Percentiles rank a stretch among this genome's conserved stretches.
These are phyloP conservation scores for Fissipunctia ypsillon DNA, from an alignment of 2,888 invertebrate species.

Conservation along the genomic window DNA sequence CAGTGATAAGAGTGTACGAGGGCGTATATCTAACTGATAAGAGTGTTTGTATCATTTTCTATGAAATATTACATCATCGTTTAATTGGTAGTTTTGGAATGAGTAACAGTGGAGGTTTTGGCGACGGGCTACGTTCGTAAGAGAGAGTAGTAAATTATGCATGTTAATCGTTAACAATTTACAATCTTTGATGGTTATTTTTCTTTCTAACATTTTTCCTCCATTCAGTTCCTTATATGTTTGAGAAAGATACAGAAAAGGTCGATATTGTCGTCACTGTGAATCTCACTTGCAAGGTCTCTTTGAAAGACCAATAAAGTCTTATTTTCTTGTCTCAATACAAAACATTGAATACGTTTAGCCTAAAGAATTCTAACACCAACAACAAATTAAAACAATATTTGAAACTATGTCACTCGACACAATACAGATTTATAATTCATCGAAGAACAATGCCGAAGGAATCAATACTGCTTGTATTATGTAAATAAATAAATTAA, in stretches of 20 bases:
- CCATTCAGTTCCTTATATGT: background rate
- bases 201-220: background rate
- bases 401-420: slow-evolving; percentile 37
- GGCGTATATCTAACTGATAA: slow-evolving; percentile 45
- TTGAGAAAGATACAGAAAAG: background rate
- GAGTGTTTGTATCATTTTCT: slow-evolving; percentile 27
- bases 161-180: background rate
- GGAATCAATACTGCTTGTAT: slow-evolving; percentile 32
- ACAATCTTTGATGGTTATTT: background rate
- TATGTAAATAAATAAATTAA: slow-evolving; percentile 58
- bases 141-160: slow-evolving; percentile 4
- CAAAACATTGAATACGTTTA: background rate
- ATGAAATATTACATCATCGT: slow-evolving; percentile 52
- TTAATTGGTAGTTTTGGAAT: slow-evolving; percentile 44
- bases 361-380: background rate
- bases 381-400: slow-evolving; percentile 5
- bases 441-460: slow-evolving; percentile 8
- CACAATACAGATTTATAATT: slow-evolving; percentile 23
- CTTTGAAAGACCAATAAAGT: background rate
- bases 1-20: slow-evolving; percentile 42
- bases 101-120: slow-evolving; percentile 13
- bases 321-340: background rate
- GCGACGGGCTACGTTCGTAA: background rate
- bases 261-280: background rate
- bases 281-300: background rate